Conservation (phyloP, 2,888 invertebrate species). For the Cerastoderma edule region DNA sequence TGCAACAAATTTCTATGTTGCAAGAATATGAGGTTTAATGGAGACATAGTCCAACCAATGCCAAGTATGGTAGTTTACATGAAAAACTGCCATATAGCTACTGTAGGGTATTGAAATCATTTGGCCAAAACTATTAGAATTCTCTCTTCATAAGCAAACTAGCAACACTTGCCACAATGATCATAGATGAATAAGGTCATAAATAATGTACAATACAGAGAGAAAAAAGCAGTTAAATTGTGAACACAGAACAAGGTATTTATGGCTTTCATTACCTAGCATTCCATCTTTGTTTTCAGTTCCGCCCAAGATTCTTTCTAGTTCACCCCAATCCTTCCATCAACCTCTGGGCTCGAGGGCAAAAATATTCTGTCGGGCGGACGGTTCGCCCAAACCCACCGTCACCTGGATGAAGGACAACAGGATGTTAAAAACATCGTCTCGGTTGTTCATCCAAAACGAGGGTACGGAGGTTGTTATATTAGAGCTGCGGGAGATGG, state of each 20-base stretch:
- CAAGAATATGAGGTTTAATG: too few relatives aligned
- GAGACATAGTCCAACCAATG: too few relatives aligned
- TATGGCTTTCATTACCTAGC: conserved; percentile 1
- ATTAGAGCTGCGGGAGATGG: conserved; percentile 95
- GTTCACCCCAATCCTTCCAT: conserved; percentile 70
- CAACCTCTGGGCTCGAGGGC: conserved; percentile 91
- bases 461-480: conserved; percentile 89
- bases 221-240: too few relatives aligned
- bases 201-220: too few relatives aligned
- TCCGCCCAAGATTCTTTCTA: conserved; percentile 72
- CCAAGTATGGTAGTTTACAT: too few relatives aligned
- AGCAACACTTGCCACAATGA: too few relatives aligned
- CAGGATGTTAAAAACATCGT: conserved; percentile 59
- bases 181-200: too few relatives aligned
- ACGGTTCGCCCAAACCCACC: conserved; percentile 96
- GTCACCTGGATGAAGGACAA: conserved; percentile 95
- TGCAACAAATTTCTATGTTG: too few relatives aligned
- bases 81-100: too few relatives aligned
- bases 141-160: too few relatives aligned
- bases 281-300: conserved; percentile 63
- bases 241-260: conserved; percentile 22
- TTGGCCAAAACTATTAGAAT: too few relatives aligned
- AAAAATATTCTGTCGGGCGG: conserved; percentile 97
- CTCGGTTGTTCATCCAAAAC: conserved; percentile 60
- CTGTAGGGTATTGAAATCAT: too few relatives aligned